Evolutionary conservation across 2,888 invertebrate genomes (phyloP).

Genomic region (Pardosa pseudoannulata): DNA sequence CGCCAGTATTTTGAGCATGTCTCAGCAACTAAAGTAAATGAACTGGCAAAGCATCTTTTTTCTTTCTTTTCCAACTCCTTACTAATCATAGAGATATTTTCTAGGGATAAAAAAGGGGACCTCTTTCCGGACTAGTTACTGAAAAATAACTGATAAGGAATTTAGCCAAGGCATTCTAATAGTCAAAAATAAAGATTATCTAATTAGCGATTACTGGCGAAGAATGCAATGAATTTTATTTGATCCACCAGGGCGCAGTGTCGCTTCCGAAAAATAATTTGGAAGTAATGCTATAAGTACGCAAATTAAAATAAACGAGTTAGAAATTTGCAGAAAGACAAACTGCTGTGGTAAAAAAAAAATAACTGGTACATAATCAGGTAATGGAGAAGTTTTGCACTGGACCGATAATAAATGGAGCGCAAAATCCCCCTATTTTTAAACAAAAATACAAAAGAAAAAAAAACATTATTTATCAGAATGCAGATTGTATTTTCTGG

Average conservation of each 20-base stretch:
- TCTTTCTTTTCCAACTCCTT: too few species aligned
- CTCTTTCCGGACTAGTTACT: background rate
- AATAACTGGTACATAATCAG: background rate
- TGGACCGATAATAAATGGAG: conserved; percentile 55
- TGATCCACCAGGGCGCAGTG: conserved; percentile 33
- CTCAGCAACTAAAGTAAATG: background rate
- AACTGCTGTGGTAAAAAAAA: conserved; percentile 2
- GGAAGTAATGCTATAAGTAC: conserved; percentile 42
- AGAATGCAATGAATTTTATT: conserved; percentile 48
- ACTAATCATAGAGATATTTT: too few species aligned
- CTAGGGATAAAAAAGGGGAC: too few species aligned
- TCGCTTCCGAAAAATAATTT: conserved; percentile 25
- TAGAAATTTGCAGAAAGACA: conserved; percentile 21
- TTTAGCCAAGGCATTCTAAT: background rate
- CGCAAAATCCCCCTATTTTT: conserved; percentile 42
- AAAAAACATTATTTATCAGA: conserved; percentile 56
- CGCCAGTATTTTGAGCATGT: background rate
- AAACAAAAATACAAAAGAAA: conserved; percentile 29
- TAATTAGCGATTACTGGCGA: conserved; percentile 38
- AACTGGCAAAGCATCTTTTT: background rate
- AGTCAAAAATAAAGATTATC: background rate
- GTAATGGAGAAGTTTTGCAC: conserved; percentile 34
- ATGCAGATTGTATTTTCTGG: conserved; percentile 58
- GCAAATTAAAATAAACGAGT: conserved; percentile 62
- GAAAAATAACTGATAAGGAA: background rate